phyloP scores from a whole-genome alignment of 2,888 invertebrate genomes.

The Euproctis similis region DNA sequence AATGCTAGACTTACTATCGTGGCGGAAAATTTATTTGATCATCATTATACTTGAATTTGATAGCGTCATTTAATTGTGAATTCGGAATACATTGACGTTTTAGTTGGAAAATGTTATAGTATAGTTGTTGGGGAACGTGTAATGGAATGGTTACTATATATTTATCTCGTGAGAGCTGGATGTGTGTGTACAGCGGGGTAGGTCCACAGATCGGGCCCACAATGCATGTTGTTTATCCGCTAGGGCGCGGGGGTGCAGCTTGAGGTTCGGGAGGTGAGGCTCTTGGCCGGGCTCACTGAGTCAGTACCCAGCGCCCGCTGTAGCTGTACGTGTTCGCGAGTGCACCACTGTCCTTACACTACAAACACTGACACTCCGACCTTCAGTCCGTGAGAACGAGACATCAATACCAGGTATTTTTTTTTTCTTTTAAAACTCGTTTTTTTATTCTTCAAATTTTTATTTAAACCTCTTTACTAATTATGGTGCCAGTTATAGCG shows the following conservation, averaged over 20 bases:
- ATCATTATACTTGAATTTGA: constrained; percentile 33
- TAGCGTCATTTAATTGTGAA: constrained; percentile 15
- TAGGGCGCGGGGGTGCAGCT: constrained; percentile 45
- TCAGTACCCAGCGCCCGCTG: constrained; percentile 56
- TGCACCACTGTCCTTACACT: constrained; percentile 41
- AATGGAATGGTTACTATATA: constrained; percentile 20
- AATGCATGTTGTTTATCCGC: constrained; percentile 75
- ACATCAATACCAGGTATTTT: constrained; percentile 67
- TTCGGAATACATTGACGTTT: constrained; percentile 23
- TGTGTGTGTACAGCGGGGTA: constrained; percentile 45
- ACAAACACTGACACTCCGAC: constrained; percentile 57
- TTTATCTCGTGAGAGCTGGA: constrained; percentile 32
- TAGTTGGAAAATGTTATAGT: not conserved
- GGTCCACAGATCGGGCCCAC: constrained; percentile 67
- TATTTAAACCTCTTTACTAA: not conserved
- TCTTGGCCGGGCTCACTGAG: constrained; percentile 67
- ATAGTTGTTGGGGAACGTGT: constrained; percentile 8
- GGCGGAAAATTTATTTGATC: constrained; percentile 56
- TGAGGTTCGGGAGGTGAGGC: constrained; percentile 43
- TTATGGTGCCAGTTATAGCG: constrained; percentile 8
- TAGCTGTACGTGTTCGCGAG: constrained; percentile 51
- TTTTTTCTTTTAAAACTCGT: constrained; percentile 14
- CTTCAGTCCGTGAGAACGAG: constrained; percentile 70
- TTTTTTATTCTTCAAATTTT: too few species aligned
- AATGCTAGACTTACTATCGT: constrained; percentile 57